A percentile compares a stretch with the other conserved stretches of the same genome.
Evolutionary conservation across 2,888 invertebrate species (phyloP).

Genomic region (Sinelater perroti): DNA sequence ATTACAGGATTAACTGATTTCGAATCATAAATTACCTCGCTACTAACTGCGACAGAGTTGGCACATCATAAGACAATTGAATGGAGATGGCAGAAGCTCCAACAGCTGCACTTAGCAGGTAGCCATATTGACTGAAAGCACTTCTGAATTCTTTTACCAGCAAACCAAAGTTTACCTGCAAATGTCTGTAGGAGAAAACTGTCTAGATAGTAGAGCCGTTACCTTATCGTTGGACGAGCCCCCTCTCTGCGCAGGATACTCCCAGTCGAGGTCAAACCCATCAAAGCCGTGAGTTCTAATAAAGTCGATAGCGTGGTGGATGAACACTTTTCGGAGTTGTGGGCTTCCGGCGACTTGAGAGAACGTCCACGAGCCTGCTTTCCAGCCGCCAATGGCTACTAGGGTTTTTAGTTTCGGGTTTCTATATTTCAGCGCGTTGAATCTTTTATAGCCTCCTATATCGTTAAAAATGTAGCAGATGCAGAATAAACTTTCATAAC

Average conservation of each 20-base stretch:
- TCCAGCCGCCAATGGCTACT: constrained; percentile 77
- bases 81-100: constrained; percentile 63
- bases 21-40: too few relatives aligned
- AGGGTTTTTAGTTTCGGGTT: constrained; percentile 67
- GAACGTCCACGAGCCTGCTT: constrained; percentile 61
- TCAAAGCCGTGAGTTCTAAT: constrained; percentile 69
- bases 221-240: constrained; percentile 53
- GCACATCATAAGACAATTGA: constrained; percentile 67
- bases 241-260: constrained; percentile 71
- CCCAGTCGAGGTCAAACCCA: constrained; percentile 79
- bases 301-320: constrained; percentile 65
- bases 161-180: constrained; percentile 54
- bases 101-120: constrained; percentile 66
- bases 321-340: constrained; percentile 63
- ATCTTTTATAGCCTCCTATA: constrained; percentile 64
- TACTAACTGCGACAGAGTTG: constrained; percentile 63
- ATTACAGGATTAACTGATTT: background rate
- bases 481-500: too few relatives aligned
- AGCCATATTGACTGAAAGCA: constrained; percentile 59
- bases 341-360: constrained; percentile 61
- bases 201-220: constrained; percentile 28
- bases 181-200: background rate
- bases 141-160: constrained; percentile 66
- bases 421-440: constrained; percentile 64
- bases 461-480: background rate